Percentiles rank a stretch among this genome's conserved stretches.
These are phyloP conservation scores for Tipula unca DNA, from an alignment of 2,888 invertebrate species.

Conservation along the genomic window DNA sequence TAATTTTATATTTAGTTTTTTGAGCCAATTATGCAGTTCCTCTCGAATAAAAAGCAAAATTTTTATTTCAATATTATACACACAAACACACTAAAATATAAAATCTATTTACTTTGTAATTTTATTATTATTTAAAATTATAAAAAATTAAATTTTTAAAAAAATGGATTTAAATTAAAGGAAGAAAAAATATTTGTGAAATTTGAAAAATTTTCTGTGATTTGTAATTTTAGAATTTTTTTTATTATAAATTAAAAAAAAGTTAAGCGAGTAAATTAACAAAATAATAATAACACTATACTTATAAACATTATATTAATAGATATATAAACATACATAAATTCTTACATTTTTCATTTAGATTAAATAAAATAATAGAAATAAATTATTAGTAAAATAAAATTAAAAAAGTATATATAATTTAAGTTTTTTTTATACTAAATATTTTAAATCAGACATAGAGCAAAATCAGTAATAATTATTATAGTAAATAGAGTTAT, in stretches of 20 bases:
- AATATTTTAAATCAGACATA: background rate
- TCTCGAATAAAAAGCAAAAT: background rate
- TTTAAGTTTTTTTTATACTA: background rate
- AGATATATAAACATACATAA: background rate
- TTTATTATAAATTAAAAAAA: background rate
- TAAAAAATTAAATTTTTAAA: background rate
- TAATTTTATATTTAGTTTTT: background rate
- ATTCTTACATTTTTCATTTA: background rate
- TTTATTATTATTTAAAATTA: background rate
- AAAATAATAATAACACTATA: background rate
- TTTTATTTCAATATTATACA: background rate
- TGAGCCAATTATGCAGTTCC: constrained; percentile 8
- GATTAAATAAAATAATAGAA: background rate
- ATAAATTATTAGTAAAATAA: background rate
- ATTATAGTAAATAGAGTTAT: background rate
- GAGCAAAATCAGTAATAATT: background rate
- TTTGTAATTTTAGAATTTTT: constrained; percentile 8
- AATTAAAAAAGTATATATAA: background rate
- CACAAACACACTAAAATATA: background rate
- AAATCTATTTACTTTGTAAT: background rate
- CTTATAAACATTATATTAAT: background rate
- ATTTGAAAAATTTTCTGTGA: constrained; percentile 14
- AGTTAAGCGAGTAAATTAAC: background rate
- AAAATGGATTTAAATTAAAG: background rate
- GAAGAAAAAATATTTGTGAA: background rate